Base-by-base conservation (phyloP, 2,113 vertebrate species). In the Eclectus roratus region DNA sequence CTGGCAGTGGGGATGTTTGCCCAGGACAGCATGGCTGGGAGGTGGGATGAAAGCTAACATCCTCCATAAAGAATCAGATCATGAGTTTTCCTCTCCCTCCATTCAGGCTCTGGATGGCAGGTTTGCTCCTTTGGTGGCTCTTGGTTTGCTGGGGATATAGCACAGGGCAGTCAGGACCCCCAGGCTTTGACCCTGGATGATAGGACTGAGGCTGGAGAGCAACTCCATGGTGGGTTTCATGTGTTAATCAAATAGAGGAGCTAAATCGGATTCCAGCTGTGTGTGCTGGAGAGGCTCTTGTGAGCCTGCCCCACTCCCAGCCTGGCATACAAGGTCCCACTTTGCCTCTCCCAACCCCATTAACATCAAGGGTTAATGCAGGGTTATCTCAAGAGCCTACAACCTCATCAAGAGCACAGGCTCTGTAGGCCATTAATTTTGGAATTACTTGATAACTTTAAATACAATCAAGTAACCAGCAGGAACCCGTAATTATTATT, bases 381-480 rank as follows among this genome's bases (percentile, higher is more conserved):
- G 31, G 43, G 53, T 80, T 66, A 68, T 37, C 43, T 80, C 60
- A 58, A 60, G 58, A 50, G 49, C 35, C 64, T 68, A 65, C 53
- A 88, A 6, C 43, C 69, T 89, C 6, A 1, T 90, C 47, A 60
- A 83, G 76, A 78, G 68, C 39, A n/a, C 52, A 25, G 60, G 77
- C 93, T 52, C 90, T 85, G 65, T 80, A 91, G 44, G 52, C 46
- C 73, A 76, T 95, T 95, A 93, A 92, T 96, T 77, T 72, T 7
- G 7, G 85, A 81, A 79, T 84, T 82, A 69, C 85, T 25, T 71
- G 80, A 56, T 88, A 90, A 78, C 80, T 94, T 93, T 46, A 93
- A 95, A 88, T 74, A 95, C 79, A 94, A 93, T 95, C 76, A 80
- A 44, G 82, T 39, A 77, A 93, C 92, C 93, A 96, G 82, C 85